phyloP scores from a whole-genome alignment of 1,140 invertebrate genomes.

The Tenebrio molitor region DNA sequence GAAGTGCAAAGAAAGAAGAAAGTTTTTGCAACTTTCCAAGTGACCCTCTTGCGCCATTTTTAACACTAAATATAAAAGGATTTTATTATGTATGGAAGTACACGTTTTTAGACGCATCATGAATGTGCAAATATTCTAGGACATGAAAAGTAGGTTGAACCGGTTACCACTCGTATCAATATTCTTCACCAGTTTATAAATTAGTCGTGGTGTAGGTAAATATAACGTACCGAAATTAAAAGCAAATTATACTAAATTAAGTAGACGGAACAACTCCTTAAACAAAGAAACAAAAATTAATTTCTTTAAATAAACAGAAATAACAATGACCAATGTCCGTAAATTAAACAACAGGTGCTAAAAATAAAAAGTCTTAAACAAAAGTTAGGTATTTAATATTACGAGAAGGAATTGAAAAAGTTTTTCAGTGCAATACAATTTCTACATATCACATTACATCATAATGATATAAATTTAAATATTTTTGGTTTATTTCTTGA shows the following conservation, averaged over 20 bases:
- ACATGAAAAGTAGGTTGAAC: slow-evolving; percentile 16
- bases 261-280: no score
- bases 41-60: slow-evolving; percentile 7
- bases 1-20: neutral
- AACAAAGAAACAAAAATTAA: slow-evolving; percentile 13
- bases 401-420: no score
- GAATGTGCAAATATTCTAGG: slow-evolving; percentile 36
- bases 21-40: slow-evolving; percentile 14
- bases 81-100: neutral
- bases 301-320: slow-evolving; percentile 5
- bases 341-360: slow-evolving; percentile 7
- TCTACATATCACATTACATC: no score
- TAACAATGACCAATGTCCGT: neutral
- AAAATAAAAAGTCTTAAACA: no score
- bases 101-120: slow-evolving; percentile 1
- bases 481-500: no score
- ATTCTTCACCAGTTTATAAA: slow-evolving; percentile 1
- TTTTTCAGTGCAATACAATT: neutral
- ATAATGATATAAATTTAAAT: no score
- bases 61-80: neutral
- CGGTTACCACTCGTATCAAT: neutral
- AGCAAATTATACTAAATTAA: no score
- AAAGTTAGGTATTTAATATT: no score
- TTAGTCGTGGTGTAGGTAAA: neutral
- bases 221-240: neutral